phyloP scores from a whole-genome alignment of 2,888 invertebrate genomes.

The Branchellion lobata region DNA sequence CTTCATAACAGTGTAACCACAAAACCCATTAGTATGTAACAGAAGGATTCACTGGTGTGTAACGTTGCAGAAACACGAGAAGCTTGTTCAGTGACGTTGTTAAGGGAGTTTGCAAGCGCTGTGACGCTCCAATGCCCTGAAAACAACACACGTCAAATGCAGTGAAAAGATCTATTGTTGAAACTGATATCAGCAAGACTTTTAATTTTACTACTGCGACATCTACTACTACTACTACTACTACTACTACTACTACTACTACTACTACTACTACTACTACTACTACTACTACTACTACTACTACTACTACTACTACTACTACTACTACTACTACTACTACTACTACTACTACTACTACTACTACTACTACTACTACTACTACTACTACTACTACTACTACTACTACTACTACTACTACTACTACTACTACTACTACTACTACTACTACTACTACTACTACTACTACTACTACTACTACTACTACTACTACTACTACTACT shows the following conservation, averaged over 20 bases:
- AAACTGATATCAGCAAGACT: too few relatives aligned
- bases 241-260: constrained; percentile 33
- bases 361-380: constrained; percentile 38
- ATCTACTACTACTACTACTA: constrained; percentile 25
- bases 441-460: constrained; percentile 38
- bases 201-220: too few relatives aligned
- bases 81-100: too few relatives aligned
- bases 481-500: constrained; percentile 38
- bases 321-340: constrained; percentile 28
- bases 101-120: too few relatives aligned
- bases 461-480: constrained; percentile 38
- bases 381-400: constrained; percentile 38
- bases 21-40: too few relatives aligned
- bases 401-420: constrained; percentile 39
- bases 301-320: constrained; percentile 26
- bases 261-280: constrained; percentile 29
- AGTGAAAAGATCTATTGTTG: too few relatives aligned
- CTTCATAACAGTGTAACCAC: too few relatives aligned
- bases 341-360: constrained; percentile 25
- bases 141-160: too few relatives aligned
- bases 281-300: constrained; percentile 24
- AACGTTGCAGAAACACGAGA: too few relatives aligned
- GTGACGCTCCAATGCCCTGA: too few relatives aligned
- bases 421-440: constrained; percentile 39
- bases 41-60: too few relatives aligned